phyloP scores from a whole-genome alignment of 2,888 invertebrate species.

The Papilio gigon region DNA sequence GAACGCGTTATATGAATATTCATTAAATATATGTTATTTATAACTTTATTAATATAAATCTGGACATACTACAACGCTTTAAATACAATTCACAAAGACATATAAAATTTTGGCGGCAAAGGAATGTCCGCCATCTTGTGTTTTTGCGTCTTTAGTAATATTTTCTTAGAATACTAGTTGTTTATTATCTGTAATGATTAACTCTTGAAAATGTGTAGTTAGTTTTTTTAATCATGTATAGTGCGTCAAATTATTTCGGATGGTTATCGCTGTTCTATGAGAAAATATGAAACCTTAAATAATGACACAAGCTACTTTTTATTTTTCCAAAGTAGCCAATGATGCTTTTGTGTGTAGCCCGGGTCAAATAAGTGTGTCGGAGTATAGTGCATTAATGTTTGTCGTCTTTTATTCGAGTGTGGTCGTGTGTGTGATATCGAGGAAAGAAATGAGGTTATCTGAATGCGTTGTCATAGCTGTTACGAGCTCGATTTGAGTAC shows the following conservation, averaged over 20 bases:
- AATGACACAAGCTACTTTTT: too few relatives aligned
- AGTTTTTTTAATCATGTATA: too few relatives aligned
- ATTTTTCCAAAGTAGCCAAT: too few relatives aligned
- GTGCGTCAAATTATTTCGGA: too few relatives aligned
- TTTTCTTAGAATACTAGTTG: too few relatives aligned
- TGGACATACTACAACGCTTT: neutral
- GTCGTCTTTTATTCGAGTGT: constrained; percentile 46
- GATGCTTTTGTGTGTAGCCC: too few relatives aligned
- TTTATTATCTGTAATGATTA: too few relatives aligned
- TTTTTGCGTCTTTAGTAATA: too few relatives aligned
- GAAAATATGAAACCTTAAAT: too few relatives aligned
- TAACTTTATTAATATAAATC: neutral
- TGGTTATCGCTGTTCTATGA: too few relatives aligned
- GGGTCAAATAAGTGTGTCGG: neutral
- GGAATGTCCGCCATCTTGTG: neutral
- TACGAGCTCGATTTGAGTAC: constrained; percentile 48
- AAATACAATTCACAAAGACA: neutral
- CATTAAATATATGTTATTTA: constrained; percentile 7
- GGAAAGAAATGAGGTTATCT: constrained; percentile 83
- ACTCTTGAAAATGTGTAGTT: too few relatives aligned
- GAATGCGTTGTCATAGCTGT: constrained; percentile 77
- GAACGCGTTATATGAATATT: neutral
- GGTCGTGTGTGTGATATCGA: constrained; percentile 65
- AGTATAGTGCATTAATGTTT: constrained; percentile 44
- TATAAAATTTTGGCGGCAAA: neutral